phyloP scores from a whole-genome alignment of 2,113 vertebrate genomes.

The Microcebus lehilahytsara region DNA sequence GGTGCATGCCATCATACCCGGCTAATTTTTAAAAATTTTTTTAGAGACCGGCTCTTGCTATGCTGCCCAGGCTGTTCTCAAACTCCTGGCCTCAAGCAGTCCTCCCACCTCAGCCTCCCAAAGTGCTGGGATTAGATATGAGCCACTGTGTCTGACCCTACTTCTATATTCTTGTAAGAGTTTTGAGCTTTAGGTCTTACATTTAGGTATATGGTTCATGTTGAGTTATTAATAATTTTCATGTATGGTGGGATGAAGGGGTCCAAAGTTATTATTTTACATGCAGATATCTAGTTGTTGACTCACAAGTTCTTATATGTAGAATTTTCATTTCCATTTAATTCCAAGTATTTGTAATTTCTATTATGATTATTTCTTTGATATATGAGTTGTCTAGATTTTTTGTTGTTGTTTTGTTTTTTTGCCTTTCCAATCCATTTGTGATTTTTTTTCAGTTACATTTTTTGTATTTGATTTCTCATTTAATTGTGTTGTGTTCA shows the following conservation, averaged over 20 bases:
- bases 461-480: conserved; percentile 4
- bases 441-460: background rate
- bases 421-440: background rate
- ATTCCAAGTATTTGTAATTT: background rate
- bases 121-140: no score
- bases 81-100: no score
- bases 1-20: no score
- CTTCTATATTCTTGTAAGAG: background rate
- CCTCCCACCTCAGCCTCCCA: no score
- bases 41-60: no score
- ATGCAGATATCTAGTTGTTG: background rate
- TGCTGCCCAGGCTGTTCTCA: no score
- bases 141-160: no score
- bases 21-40: no score
- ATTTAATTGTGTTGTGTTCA: background rate
- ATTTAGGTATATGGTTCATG: background rate
- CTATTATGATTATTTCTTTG: background rate
- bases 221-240: background rate
- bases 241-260: background rate
- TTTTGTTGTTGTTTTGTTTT: background rate
- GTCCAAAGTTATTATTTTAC: background rate
- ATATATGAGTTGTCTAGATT: background rate
- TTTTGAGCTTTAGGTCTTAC: background rate
- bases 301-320: background rate
- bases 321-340: background rate